Base-by-base conservation (phyloP, 1,140 invertebrate genomes). In the Solenopsis invicta region DNA sequence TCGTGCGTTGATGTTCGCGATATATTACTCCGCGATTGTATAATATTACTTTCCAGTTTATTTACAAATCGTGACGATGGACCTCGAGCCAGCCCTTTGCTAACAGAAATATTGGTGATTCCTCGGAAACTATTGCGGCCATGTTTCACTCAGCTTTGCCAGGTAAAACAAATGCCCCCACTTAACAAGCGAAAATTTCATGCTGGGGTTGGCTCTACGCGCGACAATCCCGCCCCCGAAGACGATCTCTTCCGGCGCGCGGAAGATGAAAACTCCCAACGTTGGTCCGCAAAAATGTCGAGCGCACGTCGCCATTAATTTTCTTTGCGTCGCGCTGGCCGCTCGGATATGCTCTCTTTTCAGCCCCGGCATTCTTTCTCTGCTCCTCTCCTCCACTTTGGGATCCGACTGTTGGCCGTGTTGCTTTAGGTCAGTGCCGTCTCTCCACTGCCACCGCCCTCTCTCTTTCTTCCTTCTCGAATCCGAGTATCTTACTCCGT, bases 341-440 rank as follows among this genome's bases (percentile, higher is more conserved):
- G 24, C 34, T 13, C 45, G 48, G 21, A 54, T n/a, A n/a, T 77
- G 81, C 72, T 90, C 77, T 75, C 81, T 90, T 85, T 88, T 81
- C 89, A 76, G 76, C 45, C 75, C 84, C 72, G 69, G 62, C 75
- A 86, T 85, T 89, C 88, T 89, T 84, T 86, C 91, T 87, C 82
- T 21, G 64, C 64, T 67, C n/a, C 64, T 87, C 66, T 86, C 86
- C 71, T 56, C 82, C 87, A 61, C 85, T 86, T 87, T 88, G 45
- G 86, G 87, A 89, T 88, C 87, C 88, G 59, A 76, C 80, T 64
- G 69, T 59, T 86, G 50, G 64, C 86, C 86, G 92, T 92, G 92
- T 94, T 93, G 91, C 93, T 94, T 94, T 94, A 94, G 94, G 94
- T 94, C 94, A 94, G 93, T 94, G 94, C 93, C 94, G 91, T 88